Base-by-base conservation (phyloP, 2,888 invertebrate genomes). In the Sminthurinus aureus region DNA sequence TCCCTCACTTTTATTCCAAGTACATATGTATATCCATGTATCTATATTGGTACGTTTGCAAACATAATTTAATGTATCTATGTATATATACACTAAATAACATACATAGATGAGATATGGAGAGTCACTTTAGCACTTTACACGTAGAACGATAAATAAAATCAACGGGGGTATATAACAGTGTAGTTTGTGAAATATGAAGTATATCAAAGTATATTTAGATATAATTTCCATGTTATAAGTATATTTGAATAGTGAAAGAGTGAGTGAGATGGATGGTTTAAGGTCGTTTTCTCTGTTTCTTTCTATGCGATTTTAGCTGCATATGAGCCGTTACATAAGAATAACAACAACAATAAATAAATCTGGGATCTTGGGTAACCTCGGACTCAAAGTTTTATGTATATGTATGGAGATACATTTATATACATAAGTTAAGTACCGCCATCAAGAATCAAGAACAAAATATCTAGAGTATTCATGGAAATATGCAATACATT, bases 381-480 rank as follows among this genome's bases (percentile, higher is more conserved):
- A 71, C 71, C 71, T 71, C 71, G 71, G 71, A 71, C 71, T 71
- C 71, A 24, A 13, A 26, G 24, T 26, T 71, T 24, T 71, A 8
- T 67, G 71, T 71, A 71, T 24, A 12, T 71, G 71, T 58, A 18
- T 15, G 58, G 18, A 58, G 18, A 58, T 58, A 58, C 58, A 15
- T 58, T 0, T 18, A 58, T 58, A 13, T 58, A 38, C 6, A 38
- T 38, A 38, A 38, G 38, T 38, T 38, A 38, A 38, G 38, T 38
- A 38, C 38, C 38, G 6, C 38, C 38, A 6, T 38, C 38, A 38
- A 38, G 38, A 38, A 38, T 38, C 38, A 38, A 38, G 38, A 38
- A 38, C 1, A 38, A 38, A 38, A 38, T 1, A 6, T 38, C 38
- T 38, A 38, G 38, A 38, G 6, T 38, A 38, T 38, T 38, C 38